Evolutionary conservation across 2,113 vertebrate genomes (phyloP), one percentile per base, ranked within the genome.

Genomic region (Saccopteryx bilineata): DNA sequence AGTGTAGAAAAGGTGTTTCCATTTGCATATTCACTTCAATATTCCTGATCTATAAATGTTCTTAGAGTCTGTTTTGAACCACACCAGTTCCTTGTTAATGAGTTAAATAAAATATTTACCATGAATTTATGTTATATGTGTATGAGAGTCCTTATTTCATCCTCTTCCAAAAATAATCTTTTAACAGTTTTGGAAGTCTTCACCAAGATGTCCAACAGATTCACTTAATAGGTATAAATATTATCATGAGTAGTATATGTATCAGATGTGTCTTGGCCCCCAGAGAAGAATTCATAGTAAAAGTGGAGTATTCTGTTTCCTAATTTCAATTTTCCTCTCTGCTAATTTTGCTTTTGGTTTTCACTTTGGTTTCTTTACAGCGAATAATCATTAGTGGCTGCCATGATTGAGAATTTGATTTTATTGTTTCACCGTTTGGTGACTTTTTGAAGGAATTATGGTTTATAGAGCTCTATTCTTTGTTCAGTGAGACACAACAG

Each of bases 131-230:
- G 66, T 33, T 83, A 66, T 54, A 33, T 50, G 75, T 12, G 7
- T 28, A 28, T 46, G 31, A 60, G 3, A 46, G 48, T 65, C 69
- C 24, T 76, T 80, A 95, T 68, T 88, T 80, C 24, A 56, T 28
- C 26, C 17, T 85, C 79, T n/a, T 74, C 72, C 75, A 66, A 93
- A 88, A 89, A 92, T 80, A 19, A 68, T 9, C 71, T 76, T 82
- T 93, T 65, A 68, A 78, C 6, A 26, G 50, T 61, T 93, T 88
- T 66, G 21, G 15, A 90, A 81, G 52, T 87, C 66, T 95, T 18
- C 33, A 21, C 5, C 8, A 81, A 76, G 46, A 65, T 69, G 52
- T 79, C 39, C 33, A 52, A 18, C 19, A 87, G 12, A 60, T 76
- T 33, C 48, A 85, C 33, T 33, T 50, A 58, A 69, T 1, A 23